Base-by-base conservation (phyloP, 92 coral and sea anemone genomes). In the Porites rus region DNA sequence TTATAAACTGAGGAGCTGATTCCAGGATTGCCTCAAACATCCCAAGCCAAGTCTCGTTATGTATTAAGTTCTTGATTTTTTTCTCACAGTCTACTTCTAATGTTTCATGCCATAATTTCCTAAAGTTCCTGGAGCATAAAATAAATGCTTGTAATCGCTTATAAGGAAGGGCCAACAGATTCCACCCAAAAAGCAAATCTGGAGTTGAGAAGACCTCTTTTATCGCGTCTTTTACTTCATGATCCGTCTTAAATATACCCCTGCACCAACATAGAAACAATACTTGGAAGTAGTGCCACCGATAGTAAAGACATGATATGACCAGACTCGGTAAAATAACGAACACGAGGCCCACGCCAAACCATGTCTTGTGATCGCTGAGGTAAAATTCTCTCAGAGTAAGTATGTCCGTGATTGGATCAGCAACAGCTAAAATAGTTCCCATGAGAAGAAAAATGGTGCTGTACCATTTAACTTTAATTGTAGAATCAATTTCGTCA, bases 1-100 rank as follows among this genome's bases (percentile, higher is more conserved):
- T 74, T 17, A 90, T 90, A 25, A 90, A 90, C 83, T 90, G 87
- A 2, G 93, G 93, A 2, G 89, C 82, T 20, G 88, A 50, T 52
- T 90, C 90, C 12, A 74, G 69, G 12, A 87, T 72, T 56, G 78
- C 87, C 62, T 90, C 90, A 13, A 28, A 50, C 10, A 70, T 68
- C 10, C 65, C 68, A 6, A 24, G 50, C 24, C 16, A 53, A 17
- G 62, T 24, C 0, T 18, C 69, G 31, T 59, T 38, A 7, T 1
- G 0, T 9, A 54, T 18, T 12, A 70, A 5, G 12, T 59, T 18
- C 8, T 14, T 62, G 22, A 62, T 76, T 0, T 58, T 19, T 4
- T 54, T n/a, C 11, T 22, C 12, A 6, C 63, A 28, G 25, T 72
- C 79, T 3, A 17, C 78, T 3, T 71, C 78, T 18, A 72, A 20